phyloP scores from a whole-genome alignment of 1,140 invertebrate species.

The Myzus persicae region DNA sequence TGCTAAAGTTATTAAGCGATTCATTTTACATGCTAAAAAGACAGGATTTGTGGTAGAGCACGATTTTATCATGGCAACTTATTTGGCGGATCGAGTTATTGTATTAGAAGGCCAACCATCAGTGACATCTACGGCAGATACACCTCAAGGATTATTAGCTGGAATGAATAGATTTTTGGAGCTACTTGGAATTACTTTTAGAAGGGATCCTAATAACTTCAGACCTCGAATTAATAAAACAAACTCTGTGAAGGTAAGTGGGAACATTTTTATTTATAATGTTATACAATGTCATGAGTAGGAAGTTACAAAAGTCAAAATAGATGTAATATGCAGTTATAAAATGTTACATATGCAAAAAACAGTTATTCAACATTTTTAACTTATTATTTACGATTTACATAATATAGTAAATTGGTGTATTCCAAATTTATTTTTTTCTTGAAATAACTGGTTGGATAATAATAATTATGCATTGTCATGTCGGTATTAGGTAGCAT shows the following conservation, averaged over 20 bases:
- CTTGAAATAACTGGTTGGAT: too few relatives aligned
- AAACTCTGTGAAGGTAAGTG: constrained; percentile 89
- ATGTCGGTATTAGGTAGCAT: too few relatives aligned
- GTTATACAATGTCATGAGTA: too few relatives aligned
- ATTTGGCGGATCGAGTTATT: constrained; percentile 97
- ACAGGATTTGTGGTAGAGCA: constrained; percentile 99
- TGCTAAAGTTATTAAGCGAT: constrained; percentile 98
- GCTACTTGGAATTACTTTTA: constrained; percentile 96
- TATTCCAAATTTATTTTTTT: too few relatives aligned
- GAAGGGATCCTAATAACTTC: constrained; percentile 98
- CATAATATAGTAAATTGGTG: too few relatives aligned
- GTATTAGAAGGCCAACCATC: constrained; percentile 97
- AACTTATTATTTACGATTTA: too few relatives aligned
- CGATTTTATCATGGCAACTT: constrained; percentile 99
- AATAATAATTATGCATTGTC: too few relatives aligned
- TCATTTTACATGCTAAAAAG: constrained; percentile 98
- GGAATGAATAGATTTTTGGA: constrained; percentile 99
- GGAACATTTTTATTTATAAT: neutral
- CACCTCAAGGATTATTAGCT: constrained; percentile 91
- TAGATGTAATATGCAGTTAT: too few relatives aligned
- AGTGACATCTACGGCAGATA: constrained; percentile 84
- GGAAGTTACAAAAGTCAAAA: too few relatives aligned
- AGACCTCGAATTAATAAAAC: constrained; percentile 97
- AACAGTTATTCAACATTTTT: too few relatives aligned
- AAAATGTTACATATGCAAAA: too few relatives aligned